Percentiles rank a stretch among this genome's conserved stretches.
phyloP scores from a whole-genome alignment of 1,140 invertebrate species.

The Adelges cooleyi region DNA sequence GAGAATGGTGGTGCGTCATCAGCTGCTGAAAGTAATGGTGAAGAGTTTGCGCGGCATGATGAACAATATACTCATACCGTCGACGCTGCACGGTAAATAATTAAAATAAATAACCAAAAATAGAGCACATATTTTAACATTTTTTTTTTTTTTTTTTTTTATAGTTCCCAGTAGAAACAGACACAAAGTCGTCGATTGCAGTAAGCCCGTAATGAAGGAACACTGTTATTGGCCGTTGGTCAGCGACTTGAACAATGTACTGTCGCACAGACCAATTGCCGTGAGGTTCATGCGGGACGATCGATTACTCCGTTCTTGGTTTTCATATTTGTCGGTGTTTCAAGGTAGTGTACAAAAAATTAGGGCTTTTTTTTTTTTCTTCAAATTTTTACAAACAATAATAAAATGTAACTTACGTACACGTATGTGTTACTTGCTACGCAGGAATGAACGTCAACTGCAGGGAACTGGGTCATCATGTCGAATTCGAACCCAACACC shows the following conservation, averaged over 20 bases:
- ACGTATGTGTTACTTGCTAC: constrained; percentile 31
- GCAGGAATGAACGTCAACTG: constrained; percentile 91
- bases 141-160: too few relatives aligned
- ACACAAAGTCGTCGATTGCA: constrained; percentile 79
- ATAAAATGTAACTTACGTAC: background rate
- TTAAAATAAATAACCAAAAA: too few relatives aligned
- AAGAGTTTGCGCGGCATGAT: constrained; percentile 89
- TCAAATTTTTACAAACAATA: background rate
- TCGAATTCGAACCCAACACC: constrained; percentile 93
- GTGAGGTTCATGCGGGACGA: constrained; percentile 78
- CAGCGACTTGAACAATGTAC: constrained; percentile 93
- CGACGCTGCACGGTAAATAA: constrained; percentile 62
- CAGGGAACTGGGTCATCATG: constrained; percentile 73
- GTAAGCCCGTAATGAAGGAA: constrained; percentile 82
- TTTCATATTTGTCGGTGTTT: constrained; percentile 82
- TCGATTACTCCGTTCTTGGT: constrained; percentile 83
- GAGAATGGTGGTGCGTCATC: constrained; percentile 78
- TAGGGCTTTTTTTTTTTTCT: background rate
- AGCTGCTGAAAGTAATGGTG: constrained; percentile 87
- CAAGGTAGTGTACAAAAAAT: constrained; percentile 57
- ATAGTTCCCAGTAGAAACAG: background rate
- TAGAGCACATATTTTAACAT: too few relatives aligned
- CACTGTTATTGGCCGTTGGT: constrained; percentile 97
- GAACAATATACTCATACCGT: constrained; percentile 75
- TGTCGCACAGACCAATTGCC: constrained; percentile 83